Evolutionary conservation across 2,888 invertebrate genomes (phyloP), one percentile per base, ranked within the genome.

Genomic region (Lycaena phlaeas): DNA sequence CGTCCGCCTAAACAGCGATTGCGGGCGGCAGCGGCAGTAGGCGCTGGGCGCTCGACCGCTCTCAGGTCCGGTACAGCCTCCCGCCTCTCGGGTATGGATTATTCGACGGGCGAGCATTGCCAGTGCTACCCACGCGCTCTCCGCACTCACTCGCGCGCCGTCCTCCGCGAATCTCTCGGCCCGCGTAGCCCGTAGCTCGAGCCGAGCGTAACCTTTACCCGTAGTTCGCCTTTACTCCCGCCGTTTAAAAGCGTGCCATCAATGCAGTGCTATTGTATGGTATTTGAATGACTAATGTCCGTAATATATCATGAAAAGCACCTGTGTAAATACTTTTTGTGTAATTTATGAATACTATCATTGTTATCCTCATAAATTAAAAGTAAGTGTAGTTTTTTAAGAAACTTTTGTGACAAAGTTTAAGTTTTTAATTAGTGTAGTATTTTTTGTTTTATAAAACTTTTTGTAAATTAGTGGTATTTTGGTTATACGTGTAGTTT

Each of bases 21-120:
- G 64, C 68, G 63, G 64, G 60, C 59, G 34, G 39, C 25, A 30
- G 47, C 54, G 50, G 54, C 56, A 56, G 54, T 54, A 49, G 65
- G 69, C 64, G 50, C 59, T 60, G 68, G 67, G 67, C 61, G 70
- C 65, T 67, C 72, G 70, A 61, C 68, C 75, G 73, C 74, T 73
- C 77, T 70, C 55, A 48, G 72, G 76, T 78, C 81, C 79, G 71
- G 77, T 76, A 75, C 76, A 75, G 75, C 78, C 77, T 75, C 75
- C 74, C 66, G 69, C 68, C 67, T 66, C 72, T 64, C 75, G 63
- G 61, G 72, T 82, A 79, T 82, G 76, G 82, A 82, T 82, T 81
- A 81, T 79, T 81, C 76, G 74, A 65, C 64, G 66, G 60, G 61
- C 59, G 61, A 66, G 61, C 70, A 62, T 61, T 68, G 68, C 64